Percentiles rank a stretch among this genome's conserved stretches.
Conservation (phyloP, 2,888 invertebrate species). For the Ophion slaviceki region DNA sequence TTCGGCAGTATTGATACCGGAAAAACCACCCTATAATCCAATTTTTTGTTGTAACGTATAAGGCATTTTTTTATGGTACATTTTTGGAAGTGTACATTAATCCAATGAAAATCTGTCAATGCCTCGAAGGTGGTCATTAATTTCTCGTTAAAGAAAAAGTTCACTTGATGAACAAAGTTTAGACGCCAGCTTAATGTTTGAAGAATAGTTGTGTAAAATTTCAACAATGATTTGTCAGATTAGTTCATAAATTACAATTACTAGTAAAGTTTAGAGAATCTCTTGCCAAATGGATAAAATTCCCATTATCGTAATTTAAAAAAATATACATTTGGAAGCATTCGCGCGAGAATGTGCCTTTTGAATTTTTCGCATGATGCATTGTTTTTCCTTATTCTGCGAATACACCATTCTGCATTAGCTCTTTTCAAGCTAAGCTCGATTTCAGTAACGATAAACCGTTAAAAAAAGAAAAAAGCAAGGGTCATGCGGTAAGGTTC, state of each 20-base stretch:
- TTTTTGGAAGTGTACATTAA: background rate
- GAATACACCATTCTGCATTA: background rate
- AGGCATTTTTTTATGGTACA: background rate
- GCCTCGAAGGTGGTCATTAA: background rate
- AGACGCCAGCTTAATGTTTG: background rate
- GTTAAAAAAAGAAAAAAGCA: background rate
- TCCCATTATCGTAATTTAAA: background rate
- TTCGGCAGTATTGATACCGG: background rate
- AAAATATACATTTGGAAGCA: background rate
- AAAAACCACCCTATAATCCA: background rate
- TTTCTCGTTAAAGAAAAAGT: background rate
- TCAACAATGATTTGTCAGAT: background rate
- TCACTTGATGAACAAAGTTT: background rate
- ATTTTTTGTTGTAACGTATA: background rate
- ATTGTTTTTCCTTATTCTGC: background rate
- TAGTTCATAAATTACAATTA: background rate
- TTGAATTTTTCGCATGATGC: background rate
- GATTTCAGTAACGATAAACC: background rate
- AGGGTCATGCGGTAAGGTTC: constrained; percentile 4
- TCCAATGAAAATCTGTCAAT: background rate
- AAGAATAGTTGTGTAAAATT: background rate
- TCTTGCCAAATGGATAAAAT: background rate
- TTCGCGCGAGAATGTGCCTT: background rate
- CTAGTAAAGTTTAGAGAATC: background rate
- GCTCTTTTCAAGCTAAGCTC: background rate